A percentile compares a stretch with the other conserved stretches of the same genome.
Conservation (phyloP, 2,888 invertebrate species). For the Aspidapion aeneum region DNA sequence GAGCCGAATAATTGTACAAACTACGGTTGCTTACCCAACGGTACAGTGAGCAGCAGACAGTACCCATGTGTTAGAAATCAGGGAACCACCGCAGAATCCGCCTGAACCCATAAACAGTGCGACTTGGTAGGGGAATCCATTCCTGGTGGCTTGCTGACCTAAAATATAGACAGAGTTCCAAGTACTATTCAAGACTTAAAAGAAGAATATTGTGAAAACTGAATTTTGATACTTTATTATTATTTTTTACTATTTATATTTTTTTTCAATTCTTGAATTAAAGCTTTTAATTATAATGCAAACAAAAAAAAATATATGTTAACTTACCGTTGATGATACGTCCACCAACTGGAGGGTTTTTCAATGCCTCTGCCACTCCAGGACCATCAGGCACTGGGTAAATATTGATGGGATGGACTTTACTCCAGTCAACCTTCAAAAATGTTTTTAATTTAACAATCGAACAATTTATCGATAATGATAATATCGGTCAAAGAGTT, state of each 20-base stretch:
- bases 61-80: constrained; percentile 30
- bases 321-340: constrained; percentile 1
- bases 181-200: too few species aligned
- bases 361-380: neutral
- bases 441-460: neutral
- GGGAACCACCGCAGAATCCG: constrained; percentile 33
- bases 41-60: constrained; percentile 36
- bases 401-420: neutral
- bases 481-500: too few species aligned
- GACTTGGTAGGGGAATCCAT: neutral
- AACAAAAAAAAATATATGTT: too few species aligned
- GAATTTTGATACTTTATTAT: too few species aligned
- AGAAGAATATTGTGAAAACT: too few species aligned
- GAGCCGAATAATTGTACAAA: neutral
- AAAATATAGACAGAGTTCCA: too few species aligned
- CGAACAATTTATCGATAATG: neutral
- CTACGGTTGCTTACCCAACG: neutral
- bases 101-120: neutral
- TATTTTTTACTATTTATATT: too few species aligned
- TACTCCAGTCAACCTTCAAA: neutral
- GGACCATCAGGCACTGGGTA: neutral
- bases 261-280: too few species aligned
- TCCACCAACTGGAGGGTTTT: neutral
- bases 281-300: too few species aligned
- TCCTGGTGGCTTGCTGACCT: neutral